Evolutionary conservation across 2,113 vertebrate genomes (phyloP), one percentile per base, ranked within the genome.

Genomic region (Gymnogyps californianus): DNA sequence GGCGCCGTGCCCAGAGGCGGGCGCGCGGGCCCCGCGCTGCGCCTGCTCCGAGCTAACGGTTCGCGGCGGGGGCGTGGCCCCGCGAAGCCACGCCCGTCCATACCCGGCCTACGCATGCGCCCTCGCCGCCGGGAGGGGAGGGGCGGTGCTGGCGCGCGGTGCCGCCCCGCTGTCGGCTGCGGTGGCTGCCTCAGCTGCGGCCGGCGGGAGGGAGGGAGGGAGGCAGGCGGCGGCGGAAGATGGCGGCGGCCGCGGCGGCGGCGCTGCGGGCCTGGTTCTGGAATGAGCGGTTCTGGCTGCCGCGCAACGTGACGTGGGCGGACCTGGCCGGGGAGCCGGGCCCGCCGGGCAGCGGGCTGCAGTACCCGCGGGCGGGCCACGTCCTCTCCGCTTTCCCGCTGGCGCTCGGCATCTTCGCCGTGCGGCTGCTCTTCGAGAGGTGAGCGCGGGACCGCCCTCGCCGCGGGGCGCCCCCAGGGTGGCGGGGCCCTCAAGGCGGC

Each of bases 211-310:
- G 81, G 2, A 57, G 9, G 91, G 22, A 7, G 57, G 38, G 25
- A 19, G 86, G 84, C 2, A 59, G 96, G 97, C 96, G 97, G 97
- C 70, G 81, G 97, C 79, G 64, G 91, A 79, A 89, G 75, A 93
- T 89, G 87, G 95, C 79, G 87, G 94, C 91, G 57, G 95, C 97
- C 77, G 92, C 96, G 78, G 96, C 97, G n/a, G 94, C 97, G 90
- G 93, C 97, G 89, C 69, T 90, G 62, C 99, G 98, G 98, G 99
- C 98, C 98, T 99, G 99, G 99, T 98, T 99, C 77, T 99, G 99
- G 99, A 99, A 98, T 95, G 99, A 99, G 87, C 98, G 99, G 88
- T 99, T 99, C 93, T 99, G 99, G 99, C 98, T 99, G 84, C 99
- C 99, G 3, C 98, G 98, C 95, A 99, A 99, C 96, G 99, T 99